phyloP scores from a whole-genome alignment of 2,797 vertebrate genomes.

The Hemibagrus guttatus region DNA sequence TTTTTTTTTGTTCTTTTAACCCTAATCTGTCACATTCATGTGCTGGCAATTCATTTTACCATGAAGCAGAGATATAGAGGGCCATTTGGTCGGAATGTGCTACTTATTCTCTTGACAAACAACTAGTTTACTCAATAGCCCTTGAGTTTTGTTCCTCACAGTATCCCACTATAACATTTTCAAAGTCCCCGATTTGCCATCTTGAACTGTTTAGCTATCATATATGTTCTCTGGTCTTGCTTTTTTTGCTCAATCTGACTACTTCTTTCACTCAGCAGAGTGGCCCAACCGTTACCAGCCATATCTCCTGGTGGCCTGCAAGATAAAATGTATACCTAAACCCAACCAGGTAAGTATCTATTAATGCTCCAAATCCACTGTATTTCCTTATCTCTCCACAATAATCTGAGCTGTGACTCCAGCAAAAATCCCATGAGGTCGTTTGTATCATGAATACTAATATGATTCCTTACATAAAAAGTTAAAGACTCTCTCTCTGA shows the following conservation, averaged over 20 bases:
- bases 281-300: conserved; percentile 82
- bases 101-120: neutral
- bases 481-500: neutral
- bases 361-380: conserved; percentile 12
- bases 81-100: neutral
- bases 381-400: neutral
- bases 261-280: conserved; percentile 78
- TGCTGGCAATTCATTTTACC: neutral
- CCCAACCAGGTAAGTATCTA: conserved; percentile 47
- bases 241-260: conserved; percentile 74
- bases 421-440: neutral
- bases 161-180: neutral
- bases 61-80: neutral
- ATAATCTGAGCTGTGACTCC: neutral
- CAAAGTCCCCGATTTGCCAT: neutral
- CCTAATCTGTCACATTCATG: neutral
- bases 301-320: conserved; percentile 82
- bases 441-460: neutral
- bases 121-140: neutral
- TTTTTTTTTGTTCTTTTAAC: neutral
- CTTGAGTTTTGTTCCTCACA: neutral
- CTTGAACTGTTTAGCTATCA: neutral
- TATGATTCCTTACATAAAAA: neutral
- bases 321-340: conserved; percentile 85
- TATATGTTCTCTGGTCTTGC: conserved; percentile 20